Percentiles rank a stretch among this genome's conserved stretches.
Evolutionary conservation across 2,113 vertebrate species (phyloP).

Genomic region (Gobio gobio): DNA sequence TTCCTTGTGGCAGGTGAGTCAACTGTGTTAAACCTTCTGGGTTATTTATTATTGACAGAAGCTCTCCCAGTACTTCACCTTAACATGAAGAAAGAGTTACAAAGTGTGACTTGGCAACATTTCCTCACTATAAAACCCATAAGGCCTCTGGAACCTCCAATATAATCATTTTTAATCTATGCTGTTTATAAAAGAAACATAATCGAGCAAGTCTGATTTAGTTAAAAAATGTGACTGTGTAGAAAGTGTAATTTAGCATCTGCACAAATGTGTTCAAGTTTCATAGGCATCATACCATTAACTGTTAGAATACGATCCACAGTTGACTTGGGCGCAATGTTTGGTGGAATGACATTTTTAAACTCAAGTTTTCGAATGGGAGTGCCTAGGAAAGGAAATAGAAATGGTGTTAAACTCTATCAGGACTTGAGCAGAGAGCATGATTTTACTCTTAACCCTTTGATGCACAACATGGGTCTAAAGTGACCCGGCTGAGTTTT

Average conservation of each 20-base stretch:
- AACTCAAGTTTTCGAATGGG: slow-evolving; percentile 77
- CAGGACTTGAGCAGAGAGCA: neutral
- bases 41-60: slow-evolving; percentile 72
- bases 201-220: neutral
- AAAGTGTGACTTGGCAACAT: neutral
- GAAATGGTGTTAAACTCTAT: neutral
- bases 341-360: slow-evolving; percentile 75
- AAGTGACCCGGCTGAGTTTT: too few species aligned
- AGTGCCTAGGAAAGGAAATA: slow-evolving; percentile 68
- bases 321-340: slow-evolving; percentile 85
- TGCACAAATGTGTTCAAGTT: neutral
- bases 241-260: neutral
- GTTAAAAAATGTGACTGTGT: too few species aligned
- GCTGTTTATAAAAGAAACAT: neutral
- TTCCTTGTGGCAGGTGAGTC: slow-evolving; percentile 79
- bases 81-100: slow-evolving; percentile 23
- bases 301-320: slow-evolving; percentile 81
- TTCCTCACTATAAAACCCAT: neutral
- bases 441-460: neutral
- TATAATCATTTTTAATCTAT: neutral
- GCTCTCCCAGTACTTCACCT: slow-evolving; percentile 85
- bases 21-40: slow-evolving; percentile 75
- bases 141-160: neutral
- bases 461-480: too few species aligned
- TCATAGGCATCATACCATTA: slow-evolving; percentile 77